Evolutionary conservation across 2,888 invertebrate species (phyloP).

Genomic region (Agapostemon virescens): DNA sequence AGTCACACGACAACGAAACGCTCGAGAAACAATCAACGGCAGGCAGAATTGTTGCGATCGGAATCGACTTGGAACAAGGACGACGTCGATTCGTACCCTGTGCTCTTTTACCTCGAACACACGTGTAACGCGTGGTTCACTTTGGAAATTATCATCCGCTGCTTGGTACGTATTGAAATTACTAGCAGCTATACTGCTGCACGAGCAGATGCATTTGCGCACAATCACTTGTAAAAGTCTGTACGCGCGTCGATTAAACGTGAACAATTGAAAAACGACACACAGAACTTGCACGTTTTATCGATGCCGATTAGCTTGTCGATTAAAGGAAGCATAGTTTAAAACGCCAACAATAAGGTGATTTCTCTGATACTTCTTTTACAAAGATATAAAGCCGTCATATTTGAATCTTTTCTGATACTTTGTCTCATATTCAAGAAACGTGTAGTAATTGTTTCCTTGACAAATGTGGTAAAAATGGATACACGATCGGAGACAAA

Average conservation of each 20-base stretch:
- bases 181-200: background rate
- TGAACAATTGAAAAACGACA: background rate
- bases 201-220: background rate
- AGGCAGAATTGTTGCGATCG: constrained; percentile 37
- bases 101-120: constrained; percentile 95
- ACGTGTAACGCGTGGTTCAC: constrained; percentile 98
- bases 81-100: constrained; percentile 81
- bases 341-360: background rate
- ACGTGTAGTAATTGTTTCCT: too few relatives aligned
- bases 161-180: constrained; percentile 86
- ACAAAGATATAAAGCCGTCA: too few relatives aligned
- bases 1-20: constrained; percentile 82
- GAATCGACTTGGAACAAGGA: constrained; percentile 24
- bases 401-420: too few relatives aligned
- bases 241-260: background rate
- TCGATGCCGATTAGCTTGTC: background rate
- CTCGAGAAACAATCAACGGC: constrained; percentile 29
- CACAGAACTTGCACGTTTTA: background rate
- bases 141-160: constrained; percentile 92
- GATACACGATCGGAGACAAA: too few relatives aligned
- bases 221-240: background rate
- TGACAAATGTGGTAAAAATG: too few relatives aligned
- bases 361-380: background rate
- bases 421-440: too few relatives aligned
- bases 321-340: background rate